A percentile compares a stretch with the other conserved stretches of the same genome.
phyloP scores from a whole-genome alignment of 2,888 invertebrate genomes.

The Blastobasis lacticolella region DNA sequence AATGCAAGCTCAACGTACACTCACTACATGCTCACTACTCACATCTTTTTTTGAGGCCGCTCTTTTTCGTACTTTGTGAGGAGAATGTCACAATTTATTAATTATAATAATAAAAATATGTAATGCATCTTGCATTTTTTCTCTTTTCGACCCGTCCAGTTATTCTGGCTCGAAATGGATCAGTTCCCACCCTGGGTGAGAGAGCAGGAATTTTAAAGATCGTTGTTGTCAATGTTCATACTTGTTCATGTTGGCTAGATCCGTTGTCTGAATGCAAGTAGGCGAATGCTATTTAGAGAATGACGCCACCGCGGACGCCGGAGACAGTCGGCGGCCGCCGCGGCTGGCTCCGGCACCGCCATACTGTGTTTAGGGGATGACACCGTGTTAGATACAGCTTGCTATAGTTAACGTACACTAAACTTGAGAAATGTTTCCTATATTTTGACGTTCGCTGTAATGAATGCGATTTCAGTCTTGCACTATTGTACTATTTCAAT shows the following conservation, averaged over 20 bases:
- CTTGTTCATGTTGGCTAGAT: constrained; percentile 61
- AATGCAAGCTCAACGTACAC: too few relatives aligned
- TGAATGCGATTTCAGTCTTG: constrained; percentile 55
- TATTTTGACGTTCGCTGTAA: constrained; percentile 49
- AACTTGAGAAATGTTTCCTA: constrained; percentile 24
- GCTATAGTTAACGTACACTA: constrained; percentile 40
- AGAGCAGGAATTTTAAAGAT: constrained; percentile 65
- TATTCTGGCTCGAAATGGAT: constrained; percentile 78
- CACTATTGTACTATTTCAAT: constrained; percentile 53
- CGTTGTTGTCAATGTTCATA: constrained; percentile 64
- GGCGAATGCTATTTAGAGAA: constrained; percentile 69
- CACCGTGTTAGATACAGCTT: constrained; percentile 52
- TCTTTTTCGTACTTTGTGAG: too few relatives aligned
- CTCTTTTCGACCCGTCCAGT: constrained; percentile 71
- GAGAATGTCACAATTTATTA: too few relatives aligned
- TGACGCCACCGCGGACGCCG: constrained; percentile 52
- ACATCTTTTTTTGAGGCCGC: too few relatives aligned
- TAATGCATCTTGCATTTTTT: constrained; percentile 64
- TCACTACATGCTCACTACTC: too few relatives aligned
- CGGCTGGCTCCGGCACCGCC: constrained; percentile 47
- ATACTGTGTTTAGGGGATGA: constrained; percentile 32
- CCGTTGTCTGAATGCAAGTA: constrained; percentile 68
- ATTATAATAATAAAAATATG: constrained; percentile 13
- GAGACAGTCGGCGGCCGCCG: constrained; percentile 42
- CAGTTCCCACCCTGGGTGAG: constrained; percentile 78